Conservation (phyloP, 37 sponge, comb jelly and placozoan genomes). For the Hormiphora californensis region DNA sequence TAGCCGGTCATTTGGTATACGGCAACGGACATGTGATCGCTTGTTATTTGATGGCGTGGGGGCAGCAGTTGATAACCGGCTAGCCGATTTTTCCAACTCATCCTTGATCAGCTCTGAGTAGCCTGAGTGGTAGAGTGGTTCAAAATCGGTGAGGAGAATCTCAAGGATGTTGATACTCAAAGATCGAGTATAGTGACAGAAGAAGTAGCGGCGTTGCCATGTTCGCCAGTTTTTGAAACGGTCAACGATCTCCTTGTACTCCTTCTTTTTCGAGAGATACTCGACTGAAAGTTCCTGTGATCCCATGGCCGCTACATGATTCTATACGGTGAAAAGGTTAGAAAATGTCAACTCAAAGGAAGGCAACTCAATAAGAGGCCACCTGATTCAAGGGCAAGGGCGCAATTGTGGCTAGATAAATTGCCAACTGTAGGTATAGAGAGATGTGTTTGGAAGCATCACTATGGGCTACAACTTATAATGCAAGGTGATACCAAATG, state of each 20-base stretch:
- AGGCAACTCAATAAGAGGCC: background rate
- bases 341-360: background rate
- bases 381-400: background rate
- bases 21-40: too few species aligned
- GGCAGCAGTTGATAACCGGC: too few species aligned
- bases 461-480: too few species aligned
- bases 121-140: slow-evolving; percentile 41
- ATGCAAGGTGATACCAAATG: too few species aligned
- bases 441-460: too few species aligned
- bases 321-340: background rate
- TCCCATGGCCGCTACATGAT: background rate
- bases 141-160: slow-evolving; percentile 36
- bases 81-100: background rate
- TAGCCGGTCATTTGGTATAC: slow-evolving; percentile 24
- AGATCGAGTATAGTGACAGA: slow-evolving; percentile 8
- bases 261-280: background rate
- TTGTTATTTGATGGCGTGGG: background rate
- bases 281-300: background rate
- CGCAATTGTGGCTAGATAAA: background rate
- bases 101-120: background rate
- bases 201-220: slow-evolving; percentile 44
- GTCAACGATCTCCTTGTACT: slow-evolving; percentile 25
- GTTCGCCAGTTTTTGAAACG: slow-evolving; percentile 31
- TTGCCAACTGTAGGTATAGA: too few species aligned
- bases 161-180: slow-evolving; percentile 6